Evolutionary conservation across 2,113 vertebrate genomes (phyloP), one percentile per base, ranked within the genome.

Genomic region (Bubo bubo): DNA sequence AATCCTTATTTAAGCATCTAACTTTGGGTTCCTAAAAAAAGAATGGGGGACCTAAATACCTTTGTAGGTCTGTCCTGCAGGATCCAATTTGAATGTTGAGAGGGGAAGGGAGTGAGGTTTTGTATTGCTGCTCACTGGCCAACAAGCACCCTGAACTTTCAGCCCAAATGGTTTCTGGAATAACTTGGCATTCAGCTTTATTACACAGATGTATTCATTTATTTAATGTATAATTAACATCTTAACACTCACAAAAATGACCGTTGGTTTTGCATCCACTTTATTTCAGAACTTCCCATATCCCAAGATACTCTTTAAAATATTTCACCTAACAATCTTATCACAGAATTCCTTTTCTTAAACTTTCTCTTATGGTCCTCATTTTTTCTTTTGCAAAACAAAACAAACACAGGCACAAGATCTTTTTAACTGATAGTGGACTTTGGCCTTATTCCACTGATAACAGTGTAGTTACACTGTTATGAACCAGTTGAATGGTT

Each of bases 141-240:
- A 95, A 68, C 14, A 88, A 89, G 73, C 35, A 85, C 49, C 84
- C 53, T 87, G 59, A 91, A 82, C 47, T 92, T 96, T 86, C 64
- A 88, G 58, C 62, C 73, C 71, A 26, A 80, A 90, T 64, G 41
- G 41, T 80, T 94, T 93, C 74, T 85, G 79, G 90, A 94, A 95
- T 85, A 72, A 75, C 27, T 73, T 87, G 66, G 35, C 53, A 55
- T 49, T 87, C 50, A 82, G 18, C 58, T 82, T 93, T 89, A 87
- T 66, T 82, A 68, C 53, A 60, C 2, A 64, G 53, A 81, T 82
- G 10, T 8, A 59, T 89, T 71, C 5, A 74, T 83, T 83, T 52
- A 12, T 79, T 85, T 93, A 45, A 55, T 49, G 12, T 72, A 34
- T 56, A 82, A 85, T 82, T 56, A 82, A 72, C 22, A 41, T 56